A percentile compares a stretch with the other conserved stretches of the same genome.
Conservation (phyloP, 2,888 invertebrate species). For the Alsophila aescularia region DNA sequence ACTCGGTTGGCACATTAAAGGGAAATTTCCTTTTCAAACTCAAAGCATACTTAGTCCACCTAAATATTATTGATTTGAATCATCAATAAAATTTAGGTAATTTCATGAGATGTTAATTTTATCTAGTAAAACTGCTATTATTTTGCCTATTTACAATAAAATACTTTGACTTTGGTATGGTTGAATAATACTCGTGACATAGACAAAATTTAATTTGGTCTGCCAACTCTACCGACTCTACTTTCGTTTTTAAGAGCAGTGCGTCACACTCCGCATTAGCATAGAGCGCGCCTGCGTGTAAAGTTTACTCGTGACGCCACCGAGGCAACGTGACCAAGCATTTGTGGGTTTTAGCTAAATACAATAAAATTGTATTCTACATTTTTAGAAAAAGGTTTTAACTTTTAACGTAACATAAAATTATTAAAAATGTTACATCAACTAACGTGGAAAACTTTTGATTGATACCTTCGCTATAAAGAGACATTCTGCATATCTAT, state of each 20-base stretch:
- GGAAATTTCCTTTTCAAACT: no score
- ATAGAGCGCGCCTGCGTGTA: not conserved
- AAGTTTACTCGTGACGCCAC: slow-evolving; percentile 1
- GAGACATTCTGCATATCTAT: no score
- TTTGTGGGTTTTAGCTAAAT: not conserved
- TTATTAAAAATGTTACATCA: no score
- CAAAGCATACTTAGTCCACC: no score
- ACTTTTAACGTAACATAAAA: no score
- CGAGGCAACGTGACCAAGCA: not conserved
- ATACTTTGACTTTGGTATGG: not conserved
- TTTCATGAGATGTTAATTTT: no score
- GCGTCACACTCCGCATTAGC: slow-evolving; percentile 1
- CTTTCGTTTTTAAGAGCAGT: not conserved
- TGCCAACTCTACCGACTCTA: not conserved
- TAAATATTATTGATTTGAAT: no score
- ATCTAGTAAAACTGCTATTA: no score
- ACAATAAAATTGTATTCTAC: not conserved
- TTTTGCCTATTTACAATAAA: not conserved
- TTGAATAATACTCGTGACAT: not conserved
- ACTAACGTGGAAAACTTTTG: no score
- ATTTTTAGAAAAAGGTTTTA: not conserved
- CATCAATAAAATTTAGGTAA: no score
- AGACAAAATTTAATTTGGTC: not conserved
- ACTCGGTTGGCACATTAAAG: no score
- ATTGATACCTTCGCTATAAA: no score